Conservation (phyloP, 2,888 invertebrate genomes). For the Cistogaster globosa region DNA sequence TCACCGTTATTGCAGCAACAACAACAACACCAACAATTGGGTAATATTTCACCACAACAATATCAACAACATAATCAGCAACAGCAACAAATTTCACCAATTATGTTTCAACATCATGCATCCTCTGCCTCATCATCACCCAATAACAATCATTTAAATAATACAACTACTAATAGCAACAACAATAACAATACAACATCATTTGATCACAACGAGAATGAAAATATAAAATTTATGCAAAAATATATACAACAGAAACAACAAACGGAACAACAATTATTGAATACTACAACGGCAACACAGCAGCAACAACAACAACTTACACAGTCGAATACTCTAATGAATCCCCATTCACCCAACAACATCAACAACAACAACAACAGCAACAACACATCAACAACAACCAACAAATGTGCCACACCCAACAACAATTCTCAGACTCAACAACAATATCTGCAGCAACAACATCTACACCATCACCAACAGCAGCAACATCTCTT, state of each 20-base stretch:
- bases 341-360: slow-evolving; percentile 75
- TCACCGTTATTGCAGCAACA: slow-evolving; percentile 72
- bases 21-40: slow-evolving; percentile 63
- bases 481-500: slow-evolving; percentile 47
- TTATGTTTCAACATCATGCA: slow-evolving; percentile 73
- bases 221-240: slow-evolving; percentile 79
- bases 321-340: slow-evolving; percentile 71
- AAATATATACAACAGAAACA: slow-evolving; percentile 81
- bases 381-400: slow-evolving; percentile 39
- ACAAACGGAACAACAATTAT: slow-evolving; percentile 60
- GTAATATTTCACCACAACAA: slow-evolving; percentile 72
- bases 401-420: slow-evolving; percentile 64
- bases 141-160: slow-evolving; percentile 71
- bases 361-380: slow-evolving; percentile 39
- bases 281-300: slow-evolving; percentile 52
- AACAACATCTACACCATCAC: slow-evolving; percentile 74
- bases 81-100: slow-evolving; percentile 63
- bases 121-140: slow-evolving; percentile 78
- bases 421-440: slow-evolving; percentile 75
- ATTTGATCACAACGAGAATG: slow-evolving; percentile 73
- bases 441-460: slow-evolving; percentile 74
- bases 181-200: slow-evolving; percentile 60
- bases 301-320: slow-evolving; percentile 68
- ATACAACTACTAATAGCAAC: slow-evolving; percentile 73
- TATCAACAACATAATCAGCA: slow-evolving; percentile 64